Percentiles rank a stretch among this genome's conserved stretches.
phyloP scores from a whole-genome alignment of 1,140 invertebrate species.

The Drosophila subpulchrella region DNA sequence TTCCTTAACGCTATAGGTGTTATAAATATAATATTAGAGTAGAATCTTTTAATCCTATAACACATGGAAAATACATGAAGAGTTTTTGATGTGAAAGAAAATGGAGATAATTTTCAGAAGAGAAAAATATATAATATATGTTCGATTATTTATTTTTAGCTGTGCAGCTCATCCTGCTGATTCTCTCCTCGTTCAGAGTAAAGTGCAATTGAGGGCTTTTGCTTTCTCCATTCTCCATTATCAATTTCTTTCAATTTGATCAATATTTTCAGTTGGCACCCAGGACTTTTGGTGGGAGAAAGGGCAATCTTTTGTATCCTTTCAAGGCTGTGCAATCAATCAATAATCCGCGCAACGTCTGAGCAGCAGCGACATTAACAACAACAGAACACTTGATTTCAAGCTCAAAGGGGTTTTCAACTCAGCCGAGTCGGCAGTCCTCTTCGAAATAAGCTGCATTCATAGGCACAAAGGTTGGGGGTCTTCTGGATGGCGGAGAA shows the following conservation, averaged over 20 bases:
- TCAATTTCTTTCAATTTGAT: not conserved
- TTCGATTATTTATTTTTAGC: not conserved
- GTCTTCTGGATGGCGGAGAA: not conserved
- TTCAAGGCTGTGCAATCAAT: slow-evolving; percentile 33
- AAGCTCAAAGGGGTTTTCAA: slow-evolving; percentile 16
- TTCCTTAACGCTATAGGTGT: no score
- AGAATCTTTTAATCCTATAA: no score
- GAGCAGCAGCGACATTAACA: slow-evolving; percentile 9
- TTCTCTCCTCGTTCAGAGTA: slow-evolving; percentile 4
- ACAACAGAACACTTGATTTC: slow-evolving; percentile 25
- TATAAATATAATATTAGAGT: no score
- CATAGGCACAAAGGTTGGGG: not conserved
- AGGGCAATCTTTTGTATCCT: not conserved
- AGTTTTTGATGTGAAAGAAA: no score
- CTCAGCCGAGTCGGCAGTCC: not conserved
- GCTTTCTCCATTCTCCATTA: not conserved
- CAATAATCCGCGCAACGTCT: slow-evolving; percentile 32
- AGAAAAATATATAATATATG: not conserved
- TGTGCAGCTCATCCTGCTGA: not conserved
- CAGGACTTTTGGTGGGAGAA: no score
- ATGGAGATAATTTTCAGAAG: no score
- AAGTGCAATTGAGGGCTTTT: slow-evolving; percentile 24
- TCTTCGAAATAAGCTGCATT: slow-evolving; percentile 30
- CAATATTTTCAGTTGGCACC: slow-evolving; percentile 19
- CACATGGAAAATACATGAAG: no score